Base-by-base conservation (phyloP, 2,888 invertebrate species). In the Cephus runcator region DNA sequence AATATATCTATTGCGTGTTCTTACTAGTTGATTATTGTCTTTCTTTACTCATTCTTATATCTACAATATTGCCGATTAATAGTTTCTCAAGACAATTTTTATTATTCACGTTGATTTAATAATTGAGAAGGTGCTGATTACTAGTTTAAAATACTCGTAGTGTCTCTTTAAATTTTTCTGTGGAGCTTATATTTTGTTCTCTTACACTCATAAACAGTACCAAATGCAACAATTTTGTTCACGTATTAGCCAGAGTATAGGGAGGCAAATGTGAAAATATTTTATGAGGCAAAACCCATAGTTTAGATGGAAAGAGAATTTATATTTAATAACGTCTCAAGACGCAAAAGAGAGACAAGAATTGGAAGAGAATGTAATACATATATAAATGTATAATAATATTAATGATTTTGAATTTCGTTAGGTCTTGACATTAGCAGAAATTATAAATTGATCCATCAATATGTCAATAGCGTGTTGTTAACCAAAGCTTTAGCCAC, bases 401-500 rank as follows among this genome's bases (percentile, higher is more conserved):
- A 75, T 40, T 40, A 69, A 30, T 69, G 33, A 71, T 69, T 15
- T 73, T 15, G 75, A 75, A 68, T 69, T 76, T 79, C 69, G 34
- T 79, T 76, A 56, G 35, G 9, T 76, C 36, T 82, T 78, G 74
- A 81, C 79, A 69, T 81, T 81, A 69, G 79, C 69, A 76, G 23
- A 35, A 77, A 80, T 77, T 80, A 80, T 77, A 69, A 81, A 82
- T 80, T 81, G 36, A 78, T 76, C n/a, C 76, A 79, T 82, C 79
- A 83, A 40, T 82, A 82, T 82, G 81, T 86, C 82, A 81, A 82
- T 83, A 83, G 77, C 69, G 75, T 74, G 76, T 83, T 83, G 80
- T 81, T 83, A 84, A 84, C 80, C 81, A 86, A 85, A 85, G 82
- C 80, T 85, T 80, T 85, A 85, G 82, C 75, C 73, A 81, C n/a